A percentile compares a stretch with the other conserved stretches of the same genome.
Conservation (phyloP, 1,140 invertebrate species). For the Homarus americanus region DNA sequence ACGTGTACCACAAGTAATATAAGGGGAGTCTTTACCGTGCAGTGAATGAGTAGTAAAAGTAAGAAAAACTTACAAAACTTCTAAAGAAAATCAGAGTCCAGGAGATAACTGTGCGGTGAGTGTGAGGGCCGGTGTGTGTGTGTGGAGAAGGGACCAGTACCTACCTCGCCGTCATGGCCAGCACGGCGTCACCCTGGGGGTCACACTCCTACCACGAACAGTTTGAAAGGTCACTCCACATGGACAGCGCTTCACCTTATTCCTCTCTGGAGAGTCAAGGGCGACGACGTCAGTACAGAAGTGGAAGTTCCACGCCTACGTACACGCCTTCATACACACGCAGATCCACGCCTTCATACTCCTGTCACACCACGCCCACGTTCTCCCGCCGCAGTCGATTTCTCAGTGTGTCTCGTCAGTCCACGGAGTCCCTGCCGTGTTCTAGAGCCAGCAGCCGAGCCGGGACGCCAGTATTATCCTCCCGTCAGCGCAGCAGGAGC, state of each 20-base stretch:
- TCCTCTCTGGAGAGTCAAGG: constrained; percentile 19
- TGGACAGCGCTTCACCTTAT: background rate
- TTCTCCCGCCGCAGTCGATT: background rate
- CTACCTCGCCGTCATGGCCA: constrained; percentile 41
- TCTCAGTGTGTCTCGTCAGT: constrained; percentile 7
- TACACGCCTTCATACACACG: constrained; percentile 15
- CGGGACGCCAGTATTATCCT: background rate
- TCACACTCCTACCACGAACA: constrained; percentile 21
- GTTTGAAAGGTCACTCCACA: background rate
- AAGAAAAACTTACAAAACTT: background rate
- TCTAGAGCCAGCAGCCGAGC: constrained; percentile 25
- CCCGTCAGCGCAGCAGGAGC: constrained; percentile 12
- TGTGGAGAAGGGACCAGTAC: too few species aligned
- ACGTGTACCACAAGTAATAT: background rate
- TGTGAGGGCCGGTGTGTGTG: background rate
- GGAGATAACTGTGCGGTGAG: too few species aligned
- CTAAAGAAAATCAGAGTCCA: background rate
- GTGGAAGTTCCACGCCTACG: constrained; percentile 34
- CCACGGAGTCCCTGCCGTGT: constrained; percentile 27
- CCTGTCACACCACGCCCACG: constrained; percentile 30
- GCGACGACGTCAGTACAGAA: background rate
- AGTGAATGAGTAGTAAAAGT: too few species aligned
- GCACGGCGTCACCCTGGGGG: constrained; percentile 5
- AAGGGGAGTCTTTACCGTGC: background rate
- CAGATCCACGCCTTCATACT: constrained; percentile 17